Evolutionary conservation across 2,888 invertebrate species (phyloP), one percentile per base, ranked within the genome.

Genomic region (Heliconius hortense): DNA sequence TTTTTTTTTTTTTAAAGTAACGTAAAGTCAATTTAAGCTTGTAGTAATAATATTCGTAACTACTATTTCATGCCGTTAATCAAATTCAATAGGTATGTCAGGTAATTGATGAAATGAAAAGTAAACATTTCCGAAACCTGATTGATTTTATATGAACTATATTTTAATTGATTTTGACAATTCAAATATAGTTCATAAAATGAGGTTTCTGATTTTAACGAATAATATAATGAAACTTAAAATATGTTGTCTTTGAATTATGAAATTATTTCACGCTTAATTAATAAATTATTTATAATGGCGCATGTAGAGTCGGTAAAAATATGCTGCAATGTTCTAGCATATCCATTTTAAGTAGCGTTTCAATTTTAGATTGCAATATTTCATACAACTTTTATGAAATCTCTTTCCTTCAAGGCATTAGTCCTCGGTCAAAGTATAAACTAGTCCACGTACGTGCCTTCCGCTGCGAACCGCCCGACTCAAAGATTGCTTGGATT

Each of bases 401-500:
- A 80, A 77, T 77, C 74, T 59, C 68, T 79, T 80, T 77, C 77
- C 80, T 77, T 63, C 74, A 77, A 79, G 77, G 77, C 76, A 73
- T 77, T 76, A 76, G 74, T 59, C 76, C 77, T 73, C 74, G 67
- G 67, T 76, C 81, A 82, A 81, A 82, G 83, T 86, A 69, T 84
- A 86, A 82, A 84, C 78, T 79, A 79, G 80, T 87, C 76, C 79
- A 77, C 79, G 78, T 88, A 89, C 91, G 91, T 92, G 92, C 90
- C 86, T 89, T 89, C 88, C 88, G 87, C 81, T 85, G 86, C 82
- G 85, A 88, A 87, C 88, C 81, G 75, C 24, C 60, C 82, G 82
- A 84, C 82, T 86, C 83, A 83, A 83, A 82, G 82, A 84, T 85
- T 90, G 87, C 88, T 90, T 88, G 84, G 82, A 86, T 87, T 87